Evolutionary conservation across 2,113 vertebrate species (phyloP).

Genomic region (Perccottus glenii): DNA sequence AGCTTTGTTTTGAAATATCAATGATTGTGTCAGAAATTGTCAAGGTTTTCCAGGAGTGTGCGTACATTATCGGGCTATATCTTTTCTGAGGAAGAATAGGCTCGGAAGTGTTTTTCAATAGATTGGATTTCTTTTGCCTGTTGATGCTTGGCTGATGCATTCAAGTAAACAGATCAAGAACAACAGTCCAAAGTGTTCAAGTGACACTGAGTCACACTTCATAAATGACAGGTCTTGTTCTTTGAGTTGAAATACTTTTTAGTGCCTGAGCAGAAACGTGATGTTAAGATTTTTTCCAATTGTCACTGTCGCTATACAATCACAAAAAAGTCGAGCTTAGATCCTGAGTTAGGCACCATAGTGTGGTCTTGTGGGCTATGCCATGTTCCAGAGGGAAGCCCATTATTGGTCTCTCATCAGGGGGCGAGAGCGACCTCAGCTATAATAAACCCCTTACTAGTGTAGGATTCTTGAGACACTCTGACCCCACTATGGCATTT

Average conservation of each 20-base stretch:
- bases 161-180: conserved; percentile 35
- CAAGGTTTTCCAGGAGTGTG: no score
- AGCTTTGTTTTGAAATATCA: no score
- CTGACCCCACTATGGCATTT: conserved; percentile 46
- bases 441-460: conserved; percentile 48
- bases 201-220: no score
- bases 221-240: no score
- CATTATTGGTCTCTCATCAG: conserved; percentile 37
- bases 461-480: conserved; percentile 44
- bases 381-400: conserved; percentile 23
- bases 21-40: no score
- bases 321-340: conserved; percentile 24
- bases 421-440: conserved; percentile 29
- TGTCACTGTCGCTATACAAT: conserved; percentile 3
- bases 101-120: conserved; percentile 14
- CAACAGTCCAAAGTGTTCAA: conserved; percentile 6
- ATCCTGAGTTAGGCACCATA: conserved; percentile 39
- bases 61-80: no score
- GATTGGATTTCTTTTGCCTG: conserved; percentile 15
- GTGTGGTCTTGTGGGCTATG: conserved; percentile 13
- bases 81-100: not conserved
- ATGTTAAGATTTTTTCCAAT: not conserved
- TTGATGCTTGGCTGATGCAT: not conserved
- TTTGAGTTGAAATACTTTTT: no score
- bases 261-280: no score